A percentile compares a stretch with the other conserved stretches of the same genome.
Conservation (phyloP, 2,797 vertebrate species). For the Cryptoblepharus egeriae region DNA sequence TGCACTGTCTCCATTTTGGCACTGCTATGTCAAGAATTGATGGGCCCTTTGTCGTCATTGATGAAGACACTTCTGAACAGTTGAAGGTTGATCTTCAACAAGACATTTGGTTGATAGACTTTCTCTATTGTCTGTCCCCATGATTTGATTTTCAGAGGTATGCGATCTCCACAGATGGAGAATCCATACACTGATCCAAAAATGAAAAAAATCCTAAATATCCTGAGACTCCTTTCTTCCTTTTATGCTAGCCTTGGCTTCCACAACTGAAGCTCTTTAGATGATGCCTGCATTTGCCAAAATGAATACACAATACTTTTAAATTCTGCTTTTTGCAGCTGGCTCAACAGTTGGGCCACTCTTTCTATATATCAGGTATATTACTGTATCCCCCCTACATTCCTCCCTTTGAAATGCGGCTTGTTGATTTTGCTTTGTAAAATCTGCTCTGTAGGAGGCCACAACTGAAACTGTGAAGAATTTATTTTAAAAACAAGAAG, state of each 20-base stretch:
- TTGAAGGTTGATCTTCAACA: too few species aligned
- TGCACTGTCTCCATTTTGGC: too few species aligned
- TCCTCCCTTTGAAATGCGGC: neutral
- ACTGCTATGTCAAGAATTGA: too few species aligned
- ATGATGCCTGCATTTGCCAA: neutral
- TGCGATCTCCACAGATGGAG: neutral
- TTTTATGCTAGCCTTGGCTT: neutral
- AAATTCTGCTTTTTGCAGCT: slow-evolving; percentile 14
- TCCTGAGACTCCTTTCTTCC: neutral
- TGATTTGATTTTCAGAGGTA: neutral
- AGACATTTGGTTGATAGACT: neutral
- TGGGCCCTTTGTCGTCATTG: too few species aligned
- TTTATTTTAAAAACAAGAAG: slow-evolving; percentile 62
- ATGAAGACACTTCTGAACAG: too few species aligned
- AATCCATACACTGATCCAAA: neutral
- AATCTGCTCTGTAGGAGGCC: slow-evolving; percentile 59
- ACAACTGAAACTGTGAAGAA: slow-evolving; percentile 52
- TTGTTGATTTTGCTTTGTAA: slow-evolving; percentile 42
- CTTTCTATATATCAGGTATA: slow-evolving; percentile 20
- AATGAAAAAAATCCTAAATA: neutral
- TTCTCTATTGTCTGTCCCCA: neutral
- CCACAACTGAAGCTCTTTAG: neutral
- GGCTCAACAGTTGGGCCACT: slow-evolving; percentile 17
- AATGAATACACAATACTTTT: slow-evolving; percentile 5
- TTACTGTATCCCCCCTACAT: slow-evolving; percentile 3